These are phyloP conservation scores for Leucophora obtusa DNA, from an alignment of 2,888 invertebrate genomes.

Conservation along the genomic window DNA sequence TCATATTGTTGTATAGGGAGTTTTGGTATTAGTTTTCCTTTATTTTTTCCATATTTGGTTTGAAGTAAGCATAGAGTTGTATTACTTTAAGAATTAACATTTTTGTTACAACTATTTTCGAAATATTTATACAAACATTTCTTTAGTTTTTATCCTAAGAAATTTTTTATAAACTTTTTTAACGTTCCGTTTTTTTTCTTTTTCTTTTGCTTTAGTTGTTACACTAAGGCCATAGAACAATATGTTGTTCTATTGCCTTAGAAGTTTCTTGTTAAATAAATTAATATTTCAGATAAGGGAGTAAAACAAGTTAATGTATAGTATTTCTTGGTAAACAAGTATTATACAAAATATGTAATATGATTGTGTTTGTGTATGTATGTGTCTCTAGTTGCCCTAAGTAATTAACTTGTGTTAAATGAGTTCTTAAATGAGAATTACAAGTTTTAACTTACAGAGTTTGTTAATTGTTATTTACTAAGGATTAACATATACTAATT, in stretches of 20 bases:
- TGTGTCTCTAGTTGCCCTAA: constrained; percentile 10
- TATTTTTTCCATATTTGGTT: constrained; percentile 13
- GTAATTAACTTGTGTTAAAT: constrained; percentile 57
- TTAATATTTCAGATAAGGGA: not conserved
- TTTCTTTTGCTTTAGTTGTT: not conserved
- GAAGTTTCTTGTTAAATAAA: constrained; percentile 7
- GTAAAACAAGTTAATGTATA: not conserved
- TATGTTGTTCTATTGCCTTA: constrained; percentile 24
- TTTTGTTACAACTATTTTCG: constrained; percentile 32
- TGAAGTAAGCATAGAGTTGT: constrained; percentile 24
- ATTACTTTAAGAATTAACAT: constrained; percentile 44
- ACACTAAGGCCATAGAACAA: too few species aligned
- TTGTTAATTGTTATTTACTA: constrained; percentile 38
- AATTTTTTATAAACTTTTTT: not conserved
- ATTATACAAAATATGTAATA: not conserved
- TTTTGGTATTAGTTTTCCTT: constrained; percentile 23
- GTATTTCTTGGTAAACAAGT: not conserved
- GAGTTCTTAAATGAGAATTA: constrained; percentile 56
- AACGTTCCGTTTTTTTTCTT: not conserved
- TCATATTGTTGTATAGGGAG: constrained; percentile 22
- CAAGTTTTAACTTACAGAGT: constrained; percentile 30
- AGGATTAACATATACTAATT: constrained; percentile 36
- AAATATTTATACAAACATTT: constrained; percentile 31
- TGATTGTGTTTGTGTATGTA: not conserved
- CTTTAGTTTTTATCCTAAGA: constrained; percentile 3